Base-by-base conservation (phyloP, 2,797 vertebrate genomes). In the Cephalopachus bancanus region DNA sequence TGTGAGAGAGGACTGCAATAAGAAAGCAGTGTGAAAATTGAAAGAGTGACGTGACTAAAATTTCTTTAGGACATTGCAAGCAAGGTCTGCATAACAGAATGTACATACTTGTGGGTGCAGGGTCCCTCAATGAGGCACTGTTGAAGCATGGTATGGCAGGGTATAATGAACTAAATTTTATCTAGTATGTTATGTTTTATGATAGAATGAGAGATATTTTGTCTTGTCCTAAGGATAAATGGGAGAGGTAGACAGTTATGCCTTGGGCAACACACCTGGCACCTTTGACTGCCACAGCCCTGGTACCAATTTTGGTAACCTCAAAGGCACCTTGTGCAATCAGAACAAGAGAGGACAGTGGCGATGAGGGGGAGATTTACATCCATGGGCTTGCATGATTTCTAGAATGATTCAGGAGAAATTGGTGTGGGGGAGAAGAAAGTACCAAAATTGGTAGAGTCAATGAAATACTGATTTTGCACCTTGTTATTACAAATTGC, bases 21-120 rank as follows among this genome's bases (percentile, higher is more conserved):
- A 83, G 94, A 49, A 89, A 85, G 49, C 19, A 79, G 5, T 69
- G 74, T 59, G 79, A 57, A 69, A 93, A 84, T 65, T 37, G 76
- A 30, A 95, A 93, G 55, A 64, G 8, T 69, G 79, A 65, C 53
- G 79, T 79, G 78, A 64, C 44, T 64, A 69, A 95, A 87, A 93
- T 81, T 33, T 83, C 26, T 81, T 69, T 49, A 75, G 85, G 87
- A 88, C 53, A 55, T n/a, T 53, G 19, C 81, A 79, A 55, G 49
- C 22, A 74, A 51, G 6, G 22, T 79, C 69, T 94, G 37, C 17
- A 57, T 26, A 15, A 75, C 0, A 64, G 49, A 62, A 53, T 84
- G 26, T 30, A 72, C 65, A 55, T 49, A 65, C 19, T 10, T 60
- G 44, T 67, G 71, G 75, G 37, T 53, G 3, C n/a, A n/a, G 65